Percentiles rank a stretch among this genome's conserved stretches.
phyloP scores from a whole-genome alignment of 2,797 vertebrate species.

The Lepilemur ruficaudatus region DNA sequence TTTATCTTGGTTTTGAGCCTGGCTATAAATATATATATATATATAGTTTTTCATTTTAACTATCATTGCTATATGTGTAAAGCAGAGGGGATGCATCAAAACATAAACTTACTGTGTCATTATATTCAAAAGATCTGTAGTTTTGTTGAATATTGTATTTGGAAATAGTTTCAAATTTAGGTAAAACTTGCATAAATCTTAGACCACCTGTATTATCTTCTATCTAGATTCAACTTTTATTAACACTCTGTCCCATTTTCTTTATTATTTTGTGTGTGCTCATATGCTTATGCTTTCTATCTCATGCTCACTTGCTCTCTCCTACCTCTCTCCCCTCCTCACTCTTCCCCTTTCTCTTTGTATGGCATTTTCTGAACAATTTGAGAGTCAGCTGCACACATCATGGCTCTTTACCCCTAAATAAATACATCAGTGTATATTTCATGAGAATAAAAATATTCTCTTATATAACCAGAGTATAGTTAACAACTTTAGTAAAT shows the following conservation, averaged over 20 bases:
- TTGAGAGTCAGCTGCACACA: background rate
- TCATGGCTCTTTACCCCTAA: background rate
- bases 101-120: background rate
- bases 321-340: background rate
- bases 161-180: background rate
- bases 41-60: background rate
- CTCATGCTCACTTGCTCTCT: background rate
- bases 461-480: background rate
- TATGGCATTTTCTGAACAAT: background rate
- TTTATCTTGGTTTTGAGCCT: background rate
- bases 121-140: background rate
- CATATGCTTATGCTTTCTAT: background rate
- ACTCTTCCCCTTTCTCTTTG: background rate
- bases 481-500: background rate
- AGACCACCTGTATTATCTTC: background rate
- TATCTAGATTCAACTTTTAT: background rate
- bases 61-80: background rate
- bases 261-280: background rate
- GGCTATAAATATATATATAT: background rate
- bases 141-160: background rate
- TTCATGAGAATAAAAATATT: background rate
- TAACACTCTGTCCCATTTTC: background rate
- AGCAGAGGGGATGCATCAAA: background rate
- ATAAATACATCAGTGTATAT: background rate
- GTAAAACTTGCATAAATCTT: background rate